Percentiles rank a stretch among this genome's conserved stretches.
phyloP scores from a whole-genome alignment of 1,140 invertebrate genomes.

The Theocolax elegans region DNA sequence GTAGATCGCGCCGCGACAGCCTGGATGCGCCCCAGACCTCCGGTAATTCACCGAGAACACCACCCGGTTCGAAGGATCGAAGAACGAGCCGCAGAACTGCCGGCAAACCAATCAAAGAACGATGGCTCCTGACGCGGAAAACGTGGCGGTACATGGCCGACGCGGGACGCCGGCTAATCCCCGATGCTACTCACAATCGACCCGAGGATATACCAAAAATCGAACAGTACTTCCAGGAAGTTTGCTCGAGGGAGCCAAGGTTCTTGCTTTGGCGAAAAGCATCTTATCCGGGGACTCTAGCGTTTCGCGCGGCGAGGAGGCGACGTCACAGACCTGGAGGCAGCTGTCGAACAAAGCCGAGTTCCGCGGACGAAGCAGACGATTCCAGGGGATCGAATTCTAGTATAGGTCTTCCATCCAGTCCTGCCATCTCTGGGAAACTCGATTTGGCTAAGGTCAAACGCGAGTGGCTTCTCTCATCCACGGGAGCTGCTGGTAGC shows the following conservation, averaged over 20 bases:
- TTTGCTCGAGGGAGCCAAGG: conserved; percentile 79
- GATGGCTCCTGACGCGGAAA: conserved; percentile 87
- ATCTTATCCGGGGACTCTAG: conserved; percentile 79
- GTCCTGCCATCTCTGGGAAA: conserved; percentile 65
- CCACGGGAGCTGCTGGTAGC: conserved; percentile 16
- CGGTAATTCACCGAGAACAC: conserved; percentile 42
- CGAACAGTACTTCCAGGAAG: conserved; percentile 85
- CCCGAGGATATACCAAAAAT: conserved; percentile 79
- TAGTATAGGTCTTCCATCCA: conserved; percentile 68
- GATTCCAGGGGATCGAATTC: conserved; percentile 68
- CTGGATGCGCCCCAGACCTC: conserved; percentile 41
- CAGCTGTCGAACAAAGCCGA: conserved; percentile 72
- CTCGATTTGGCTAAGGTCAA: conserved; percentile 76
- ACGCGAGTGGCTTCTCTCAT: conserved; percentile 68
- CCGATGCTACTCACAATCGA: conserved; percentile 68
- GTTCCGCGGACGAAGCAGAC: conserved; percentile 72
- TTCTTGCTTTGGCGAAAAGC: conserved; percentile 85
- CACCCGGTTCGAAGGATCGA: conserved; percentile 57
- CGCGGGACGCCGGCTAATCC: conserved; percentile 84
- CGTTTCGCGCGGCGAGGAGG: conserved; percentile 69
- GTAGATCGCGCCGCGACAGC: conserved; percentile 57
- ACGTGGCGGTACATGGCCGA: conserved; percentile 92
- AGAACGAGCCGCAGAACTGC: conserved; percentile 54
- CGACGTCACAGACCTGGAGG: conserved; percentile 69
- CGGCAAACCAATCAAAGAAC: conserved; percentile 74